Percentiles rank a stretch among this genome's conserved stretches.
Evolutionary conservation across 2,797 vertebrate genomes (phyloP).

Genomic region (Betta splendens): DNA sequence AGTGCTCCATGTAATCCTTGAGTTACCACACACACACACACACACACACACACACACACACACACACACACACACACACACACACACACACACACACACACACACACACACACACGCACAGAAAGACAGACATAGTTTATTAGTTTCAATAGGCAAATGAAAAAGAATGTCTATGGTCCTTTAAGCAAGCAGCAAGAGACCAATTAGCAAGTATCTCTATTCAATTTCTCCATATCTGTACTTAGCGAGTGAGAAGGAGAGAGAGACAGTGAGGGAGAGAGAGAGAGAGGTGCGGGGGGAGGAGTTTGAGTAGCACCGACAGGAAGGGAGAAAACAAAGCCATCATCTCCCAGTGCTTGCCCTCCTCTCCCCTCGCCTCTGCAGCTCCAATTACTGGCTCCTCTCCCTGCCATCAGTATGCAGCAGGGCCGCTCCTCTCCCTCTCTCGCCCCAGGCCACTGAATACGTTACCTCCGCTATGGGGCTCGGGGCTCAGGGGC

Average conservation of each 20-base stretch:
- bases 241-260: slow-evolving; percentile 75
- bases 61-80: slow-evolving; percentile 15
- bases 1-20: slow-evolving; percentile 66
- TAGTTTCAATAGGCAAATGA: slow-evolving; percentile 80
- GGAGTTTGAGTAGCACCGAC: slow-evolving; percentile 77
- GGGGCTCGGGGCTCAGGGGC: slow-evolving; percentile 84
- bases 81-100: slow-evolving; percentile 16
- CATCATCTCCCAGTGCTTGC: slow-evolving; percentile 84
- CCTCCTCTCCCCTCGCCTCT: slow-evolving; percentile 82
- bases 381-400: slow-evolving; percentile 88
- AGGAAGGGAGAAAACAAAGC: slow-evolving; percentile 86
- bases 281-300: slow-evolving; percentile 70
- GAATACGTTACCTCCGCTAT: slow-evolving; percentile 91
- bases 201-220: slow-evolving; percentile 86
- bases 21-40: slow-evolving; percentile 54
- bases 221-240: slow-evolving; percentile 79
- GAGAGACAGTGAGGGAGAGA: slow-evolving; percentile 75
- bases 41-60: slow-evolving; percentile 19
- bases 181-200: slow-evolving; percentile 85
- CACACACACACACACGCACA: too few species aligned
- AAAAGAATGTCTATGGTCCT: slow-evolving; percentile 80
- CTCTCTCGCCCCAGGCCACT: slow-evolving; percentile 92
- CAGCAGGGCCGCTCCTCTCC: slow-evolving; percentile 82
- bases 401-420: slow-evolving; percentile 90
- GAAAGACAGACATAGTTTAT: slow-evolving; percentile 69